A percentile compares a stretch with the other conserved stretches of the same genome.
Conservation (phyloP, 2,888 invertebrate species). For the Stomorhina lunata region DNA sequence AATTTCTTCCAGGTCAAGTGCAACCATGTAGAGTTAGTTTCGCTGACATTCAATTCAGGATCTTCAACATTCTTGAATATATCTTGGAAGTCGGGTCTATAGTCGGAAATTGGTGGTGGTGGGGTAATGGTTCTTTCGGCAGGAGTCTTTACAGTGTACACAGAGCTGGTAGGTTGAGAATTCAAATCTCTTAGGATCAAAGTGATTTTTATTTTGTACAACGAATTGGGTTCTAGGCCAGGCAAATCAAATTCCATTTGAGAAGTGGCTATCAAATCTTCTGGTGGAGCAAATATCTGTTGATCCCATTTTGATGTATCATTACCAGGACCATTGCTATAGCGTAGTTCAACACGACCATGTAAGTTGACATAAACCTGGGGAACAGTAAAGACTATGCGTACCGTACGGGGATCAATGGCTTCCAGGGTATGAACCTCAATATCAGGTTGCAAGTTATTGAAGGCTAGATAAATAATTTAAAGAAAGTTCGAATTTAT, state of each 20-base stretch:
- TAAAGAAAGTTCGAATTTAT: neutral
- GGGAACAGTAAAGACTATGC: constrained; percentile 91
- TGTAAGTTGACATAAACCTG: constrained; percentile 90
- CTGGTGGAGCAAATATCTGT: constrained; percentile 92
- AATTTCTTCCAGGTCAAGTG: constrained; percentile 91
- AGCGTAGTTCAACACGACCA: constrained; percentile 92
- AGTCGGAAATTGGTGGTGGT: constrained; percentile 78
- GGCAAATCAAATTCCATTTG: constrained; percentile 91
- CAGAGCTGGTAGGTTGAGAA: constrained; percentile 88
- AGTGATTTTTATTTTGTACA: constrained; percentile 90
- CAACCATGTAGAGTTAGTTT: constrained; percentile 89
- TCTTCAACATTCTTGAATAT: constrained; percentile 83
- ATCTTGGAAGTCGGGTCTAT: constrained; percentile 79
- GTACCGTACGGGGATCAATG: constrained; percentile 88
- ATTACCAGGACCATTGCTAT: constrained; percentile 87
- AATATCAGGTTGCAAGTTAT: constrained; percentile 78
- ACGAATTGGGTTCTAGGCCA: constrained; percentile 88
- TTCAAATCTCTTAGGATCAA: constrained; percentile 88
- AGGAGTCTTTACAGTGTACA: constrained; percentile 88
- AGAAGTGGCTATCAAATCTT: constrained; percentile 91
- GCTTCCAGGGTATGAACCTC: constrained; percentile 85
- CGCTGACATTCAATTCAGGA: constrained; percentile 86
- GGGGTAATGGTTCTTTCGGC: constrained; percentile 81
- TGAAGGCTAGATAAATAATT: constrained; percentile 67
- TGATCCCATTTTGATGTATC: constrained; percentile 89